phyloP scores from a whole-genome alignment of 1,140 invertebrate species.

The Drosophila murphyi region DNA sequence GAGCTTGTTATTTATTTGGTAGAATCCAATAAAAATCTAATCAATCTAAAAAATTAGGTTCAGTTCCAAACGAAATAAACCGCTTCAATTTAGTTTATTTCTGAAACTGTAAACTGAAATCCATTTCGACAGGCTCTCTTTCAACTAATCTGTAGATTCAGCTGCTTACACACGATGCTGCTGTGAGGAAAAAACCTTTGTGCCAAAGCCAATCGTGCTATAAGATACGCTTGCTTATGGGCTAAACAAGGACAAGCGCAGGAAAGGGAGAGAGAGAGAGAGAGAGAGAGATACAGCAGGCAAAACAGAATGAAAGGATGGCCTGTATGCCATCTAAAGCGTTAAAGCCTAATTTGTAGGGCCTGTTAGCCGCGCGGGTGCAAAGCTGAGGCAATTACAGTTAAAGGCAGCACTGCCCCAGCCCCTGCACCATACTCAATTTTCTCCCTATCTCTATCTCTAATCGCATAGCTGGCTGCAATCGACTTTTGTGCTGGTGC shows the following conservation, averaged over 20 bases:
- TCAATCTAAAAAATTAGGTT: background rate
- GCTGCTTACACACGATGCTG: slow-evolving; percentile 11
- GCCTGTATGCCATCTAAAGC: slow-evolving; percentile 18
- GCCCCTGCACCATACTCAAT: background rate
- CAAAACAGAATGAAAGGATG: background rate
- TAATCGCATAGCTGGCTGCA: slow-evolving; percentile 76
- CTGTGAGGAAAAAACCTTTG: background rate
- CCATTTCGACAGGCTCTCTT: slow-evolving; percentile 1
- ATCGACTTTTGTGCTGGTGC: slow-evolving; percentile 74
- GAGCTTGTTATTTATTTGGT: background rate
- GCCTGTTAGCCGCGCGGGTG: background rate
- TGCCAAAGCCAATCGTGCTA: slow-evolving; percentile 17
- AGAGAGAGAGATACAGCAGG: background rate
- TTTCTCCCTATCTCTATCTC: slow-evolving; percentile 29
- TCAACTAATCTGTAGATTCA: slow-evolving; percentile 30
- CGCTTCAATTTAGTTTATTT: slow-evolving; percentile 1
- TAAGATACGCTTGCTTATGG: slow-evolving; percentile 19
- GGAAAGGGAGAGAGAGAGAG: background rate
- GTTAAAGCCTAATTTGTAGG: slow-evolving; percentile 73
- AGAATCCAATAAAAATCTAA: background rate
- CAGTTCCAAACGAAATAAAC: background rate
- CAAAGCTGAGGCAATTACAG: slow-evolving; percentile 68
- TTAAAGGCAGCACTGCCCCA: slow-evolving; percentile 63
- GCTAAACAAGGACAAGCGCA: slow-evolving; percentile 4
- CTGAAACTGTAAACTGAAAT: slow-evolving; percentile 1